These are phyloP conservation scores for Botia almorhae DNA, from an alignment of 2,797 vertebrate genomes.

Conservation along the genomic window DNA sequence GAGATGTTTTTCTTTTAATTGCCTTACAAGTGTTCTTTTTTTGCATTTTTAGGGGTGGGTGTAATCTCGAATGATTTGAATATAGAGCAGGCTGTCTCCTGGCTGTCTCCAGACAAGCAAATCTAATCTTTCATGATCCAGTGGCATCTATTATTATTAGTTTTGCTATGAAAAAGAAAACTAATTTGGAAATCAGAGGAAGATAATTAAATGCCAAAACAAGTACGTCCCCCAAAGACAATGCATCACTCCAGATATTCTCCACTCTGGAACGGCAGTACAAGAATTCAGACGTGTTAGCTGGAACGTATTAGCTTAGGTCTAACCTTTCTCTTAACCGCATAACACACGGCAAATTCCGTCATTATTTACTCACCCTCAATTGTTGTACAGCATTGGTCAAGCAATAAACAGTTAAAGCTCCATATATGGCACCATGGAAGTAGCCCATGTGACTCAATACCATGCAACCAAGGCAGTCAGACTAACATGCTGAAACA, in stretches of 20 bases:
- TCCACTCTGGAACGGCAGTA: constrained; percentile 32
- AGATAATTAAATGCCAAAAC: constrained; percentile 56
- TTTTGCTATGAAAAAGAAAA: constrained; percentile 69
- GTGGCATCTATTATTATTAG: constrained; percentile 75
- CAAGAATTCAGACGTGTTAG: constrained; percentile 48
- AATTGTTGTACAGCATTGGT: no score
- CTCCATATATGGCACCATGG: no score
- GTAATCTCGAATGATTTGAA: constrained; percentile 47
- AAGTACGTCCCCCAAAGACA: constrained; percentile 43
- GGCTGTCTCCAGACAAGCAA: constrained; percentile 56
- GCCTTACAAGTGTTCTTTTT: no score
- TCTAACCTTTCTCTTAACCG: constrained; percentile 36
- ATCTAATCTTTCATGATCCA: constrained; percentile 70
- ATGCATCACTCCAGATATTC: constrained; percentile 37
- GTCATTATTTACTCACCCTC: no score
- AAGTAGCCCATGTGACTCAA: no score
- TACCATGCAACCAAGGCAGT: not conserved
- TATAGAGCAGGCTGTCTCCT: constrained; percentile 43
- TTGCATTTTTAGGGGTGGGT: constrained; percentile 18
- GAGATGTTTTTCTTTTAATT: no score
- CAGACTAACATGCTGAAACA: not conserved
- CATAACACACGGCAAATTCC: no score
- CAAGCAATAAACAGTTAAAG: no score
- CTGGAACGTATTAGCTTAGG: constrained; percentile 29
- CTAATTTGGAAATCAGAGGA: constrained; percentile 70